Evolutionary conservation across 2,113 vertebrate species (phyloP), one percentile per base, ranked within the genome.

Genomic region (Sigmodon hispidus): DNA sequence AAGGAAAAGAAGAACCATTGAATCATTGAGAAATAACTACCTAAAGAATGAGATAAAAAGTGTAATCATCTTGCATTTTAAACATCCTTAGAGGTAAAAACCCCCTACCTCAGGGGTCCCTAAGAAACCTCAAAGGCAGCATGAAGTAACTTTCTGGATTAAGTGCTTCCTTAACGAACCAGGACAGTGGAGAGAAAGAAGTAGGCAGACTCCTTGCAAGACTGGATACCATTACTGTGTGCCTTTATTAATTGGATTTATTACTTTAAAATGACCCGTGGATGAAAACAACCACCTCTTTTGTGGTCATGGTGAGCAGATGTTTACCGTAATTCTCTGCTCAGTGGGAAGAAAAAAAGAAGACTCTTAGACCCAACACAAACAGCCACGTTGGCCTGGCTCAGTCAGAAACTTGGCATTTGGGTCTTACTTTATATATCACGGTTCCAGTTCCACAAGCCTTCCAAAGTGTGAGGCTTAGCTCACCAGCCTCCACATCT

Each of bases 261-360:
- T 96, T 98, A 96, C 98, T 98, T 98, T 98, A 95, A 97, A 98
- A 98, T 98, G 97, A 98, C 96, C 57, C 97, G 97, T 98, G 97
- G 87, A 97, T 96, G 98, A 96, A 97, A 98, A 97, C 96, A 98
- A 96, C 98, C 97, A 97, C 93, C 96, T 97, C 96, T 98, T 98
- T 98, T 98, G 98, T 99, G 97, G 97, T 98, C 97, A 96, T 97
- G 98, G 98, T 98, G 97, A 98, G 97, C 98, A 98, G 98, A 98
- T 99, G 98, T 99, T 98, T 98, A 99, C 98, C 97, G 98, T 98
- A 98, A 98, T 98, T 98, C 98, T 98, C 98, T 96, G 98, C 98
- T 98, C 94, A 52, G 93, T 88, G 76, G 83, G 70, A 75, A 86
- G 96, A 98, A 98, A 93, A 95, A 97, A 91, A 90, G 70, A 59